Evolutionary conservation across 2,797 vertebrate species (phyloP), one percentile per base, ranked within the genome.

Genomic region (Nyctalus aviator): DNA sequence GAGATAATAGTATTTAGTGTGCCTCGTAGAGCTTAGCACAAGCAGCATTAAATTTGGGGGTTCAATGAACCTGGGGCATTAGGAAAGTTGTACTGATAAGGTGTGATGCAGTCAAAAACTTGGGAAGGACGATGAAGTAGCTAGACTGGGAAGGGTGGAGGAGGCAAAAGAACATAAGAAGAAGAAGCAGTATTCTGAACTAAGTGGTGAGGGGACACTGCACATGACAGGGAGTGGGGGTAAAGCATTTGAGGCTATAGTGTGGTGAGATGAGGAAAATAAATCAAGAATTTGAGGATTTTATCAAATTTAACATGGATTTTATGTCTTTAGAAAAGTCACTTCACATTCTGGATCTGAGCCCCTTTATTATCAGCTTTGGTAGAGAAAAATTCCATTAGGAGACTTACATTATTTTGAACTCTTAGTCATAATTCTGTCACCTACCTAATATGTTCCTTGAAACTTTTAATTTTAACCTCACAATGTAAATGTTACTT

Each of bases 281-380:
- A 17, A 21, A 25, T 91, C 18, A 73, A 32, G 21, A 88, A 59
- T 75, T 86, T 46, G 20, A 6, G 2, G 59, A 72, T 90, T 87
- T 90, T 79, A 53, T 30, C 27, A 73, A 81, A 86, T 48, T 66
- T 68, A 72, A 32, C 5, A 35, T 15, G 15, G 66, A 55, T 35
- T 95, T 88, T 71, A 81, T 53, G 2, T 55, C 6, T 50, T 85
- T 62, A 76, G 59, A 84, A 89, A 89, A 75, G 37, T 90, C 46
- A 72, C 18, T 91, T 87, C 14, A 50, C 20, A 48, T 55, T 93
- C 23, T 35, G 23, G 32, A 69, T 10, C 59, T 84, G 11, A 41
- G 37, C 35, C 30, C 69, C 53, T 50, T 48, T 53, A 27, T 62
- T 89, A 72, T 75, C 79, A 27, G 6, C 14, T 46, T 20, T 84